Base-by-base conservation (phyloP, 2,113 vertebrate genomes). In the Siniperca knerii region DNA sequence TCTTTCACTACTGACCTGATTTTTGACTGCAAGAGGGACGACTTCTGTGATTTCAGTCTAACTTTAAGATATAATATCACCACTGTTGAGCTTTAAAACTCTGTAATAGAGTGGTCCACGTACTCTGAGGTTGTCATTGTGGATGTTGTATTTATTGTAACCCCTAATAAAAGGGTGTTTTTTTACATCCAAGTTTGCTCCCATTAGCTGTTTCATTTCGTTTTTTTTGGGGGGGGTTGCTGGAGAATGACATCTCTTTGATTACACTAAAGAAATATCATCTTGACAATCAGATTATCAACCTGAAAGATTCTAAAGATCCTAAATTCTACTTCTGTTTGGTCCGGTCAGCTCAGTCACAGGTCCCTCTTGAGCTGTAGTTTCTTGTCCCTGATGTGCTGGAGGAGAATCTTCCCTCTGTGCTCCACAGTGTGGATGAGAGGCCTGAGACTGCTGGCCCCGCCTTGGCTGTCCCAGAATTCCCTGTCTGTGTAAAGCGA, bases 401-500 rank as follows among this genome's bases (percentile, higher is more conserved):
- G 87, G 62, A 98, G 95, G 58, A 99, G 93, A 55, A 95, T 58
- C 15, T 68, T 92, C 7, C 95, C 97, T 88, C 97, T 88, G 75
- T 82, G 88, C 84, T 96, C 91, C 8, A 99, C 94, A 3, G 92
- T 92, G 55, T 0, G 91, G 35, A 98, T 95, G 54, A 96, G 89
- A 2, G 82, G 83, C 50, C 89, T 75, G 80, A 99, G 93, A 6
- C 97, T 96, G 0, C 66, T 40, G 0, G 82, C 75, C 0, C 97
- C 96, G 0, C 97, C 96, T 18, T 91, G 96, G 90, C 94, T 96
- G 5, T 96, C 91, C 98, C 98, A 99, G 90, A 99, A 95, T 88
- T 96, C 96, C 4, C 21, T 91, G 92, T 99, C 98, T 37, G 89
- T 37, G 50, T 80, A 95, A 37, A 99, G 94, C 0, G 98, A 99